Base-by-base conservation (phyloP, 2,888 invertebrate genomes). In the Nymphalis polychloros region DNA sequence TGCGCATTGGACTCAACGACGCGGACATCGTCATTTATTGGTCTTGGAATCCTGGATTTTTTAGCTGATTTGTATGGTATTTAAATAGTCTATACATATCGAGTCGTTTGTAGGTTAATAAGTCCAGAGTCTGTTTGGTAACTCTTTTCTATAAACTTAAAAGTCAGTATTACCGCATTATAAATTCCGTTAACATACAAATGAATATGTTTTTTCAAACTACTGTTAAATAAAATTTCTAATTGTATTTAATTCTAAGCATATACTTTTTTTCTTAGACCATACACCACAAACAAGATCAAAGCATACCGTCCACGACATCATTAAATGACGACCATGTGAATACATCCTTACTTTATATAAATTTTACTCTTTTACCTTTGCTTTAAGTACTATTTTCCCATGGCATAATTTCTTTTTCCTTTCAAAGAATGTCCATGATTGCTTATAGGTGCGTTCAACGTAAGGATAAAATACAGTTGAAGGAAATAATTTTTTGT, bases 251-350 rank as follows among this genome's bases (percentile, higher is more conserved):
- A 31, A 6, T 31, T 31, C 6, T 31, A 31, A 48, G 8, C 8
- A 48, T 48, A 48, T n/a, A 48, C 8, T 35, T 52, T 63, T 48
- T 68, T 65, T 49, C 63, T 79, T 84, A 71, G 19, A 77, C 83
- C 81, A 80, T 19, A 76, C 78, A 67, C 78, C 75, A 72, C 68
- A 77, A 84, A 82, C 81, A 78, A 84, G 81, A 87, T 87, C 87
- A 87, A 87, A 87, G 87, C 84, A 79, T 82, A 78, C 84, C 81
- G 81, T 84, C 82, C 81, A 82, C 84, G 88, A 85, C 87, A 84
- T 87, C 87, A 87, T 87, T 87, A 87, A 86, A 87, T 84, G 84
- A 85, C 82, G 84, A 78, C 83, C 79, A 81, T 78, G 74, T 79
- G 77, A 81, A 77, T 78, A 81, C 80, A 76, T 73, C 75, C 77